Evolutionary conservation across 2,888 invertebrate species (phyloP).

Genomic region (Torymus auratus): DNA sequence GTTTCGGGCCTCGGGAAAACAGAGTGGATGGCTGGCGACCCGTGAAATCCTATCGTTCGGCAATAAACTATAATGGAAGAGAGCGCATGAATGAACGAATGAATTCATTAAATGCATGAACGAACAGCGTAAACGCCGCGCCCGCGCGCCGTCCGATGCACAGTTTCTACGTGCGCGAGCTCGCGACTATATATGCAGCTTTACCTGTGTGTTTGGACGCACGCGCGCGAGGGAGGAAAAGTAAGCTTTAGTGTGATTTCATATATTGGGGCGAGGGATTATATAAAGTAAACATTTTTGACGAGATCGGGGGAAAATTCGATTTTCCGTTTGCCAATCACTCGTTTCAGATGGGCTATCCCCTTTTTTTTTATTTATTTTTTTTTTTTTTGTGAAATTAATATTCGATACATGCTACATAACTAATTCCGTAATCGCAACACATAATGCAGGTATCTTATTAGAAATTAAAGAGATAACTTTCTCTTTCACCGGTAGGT

Average conservation of each 20-base stretch:
- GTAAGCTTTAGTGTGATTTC: constrained; percentile 3
- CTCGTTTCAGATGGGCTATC: too few relatives aligned
- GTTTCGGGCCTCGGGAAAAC: too few relatives aligned
- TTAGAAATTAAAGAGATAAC: too few relatives aligned
- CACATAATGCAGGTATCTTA: too few relatives aligned
- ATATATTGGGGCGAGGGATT: background rate
- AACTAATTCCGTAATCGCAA: too few relatives aligned
- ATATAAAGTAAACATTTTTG: constrained; percentile 1
- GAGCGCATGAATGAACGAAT: constrained; percentile 59
- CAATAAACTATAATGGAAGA: constrained; percentile 68
- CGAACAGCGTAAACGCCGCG: constrained; percentile 61
- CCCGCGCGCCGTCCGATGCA: constrained; percentile 21
- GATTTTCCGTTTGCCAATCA: constrained; percentile 14
- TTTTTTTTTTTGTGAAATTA: too few relatives aligned
- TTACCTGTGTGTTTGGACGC: constrained; percentile 5
- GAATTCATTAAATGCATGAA: constrained; percentile 67
- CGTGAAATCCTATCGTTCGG: constrained; percentile 61
- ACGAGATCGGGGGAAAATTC: constrained; percentile 1
- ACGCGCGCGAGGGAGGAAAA: background rate
- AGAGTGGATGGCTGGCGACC: constrained; percentile 39
- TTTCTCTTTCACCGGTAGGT: too few relatives aligned
- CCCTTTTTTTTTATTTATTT: too few relatives aligned
- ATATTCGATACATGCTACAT: too few relatives aligned
- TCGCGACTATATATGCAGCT: background rate
- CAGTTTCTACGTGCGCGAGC: background rate